Conservation (phyloP, 53 echinoderm and acorn worm species). For the Hippasteria phrygiana region DNA sequence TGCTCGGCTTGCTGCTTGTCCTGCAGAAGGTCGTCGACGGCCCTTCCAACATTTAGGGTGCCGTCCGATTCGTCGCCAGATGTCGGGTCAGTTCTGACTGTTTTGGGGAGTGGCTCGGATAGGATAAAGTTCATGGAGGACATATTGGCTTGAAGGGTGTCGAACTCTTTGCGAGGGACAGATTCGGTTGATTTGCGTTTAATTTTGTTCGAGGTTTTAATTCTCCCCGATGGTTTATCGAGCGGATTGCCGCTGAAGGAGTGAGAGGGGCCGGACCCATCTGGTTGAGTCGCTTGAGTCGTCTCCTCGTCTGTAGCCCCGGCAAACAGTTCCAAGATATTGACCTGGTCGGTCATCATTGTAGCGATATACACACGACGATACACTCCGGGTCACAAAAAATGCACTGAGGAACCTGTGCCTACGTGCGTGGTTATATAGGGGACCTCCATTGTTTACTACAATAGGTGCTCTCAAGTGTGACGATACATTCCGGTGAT, state of each 20-base stretch:
- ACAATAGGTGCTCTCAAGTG: too few relatives aligned
- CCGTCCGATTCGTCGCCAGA: not conserved
- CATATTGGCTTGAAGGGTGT: not conserved
- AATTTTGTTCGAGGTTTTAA: not conserved
- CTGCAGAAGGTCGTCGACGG: constrained; percentile 9
- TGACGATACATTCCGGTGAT: too few relatives aligned
- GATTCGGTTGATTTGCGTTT: not conserved
- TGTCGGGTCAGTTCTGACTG: not conserved
- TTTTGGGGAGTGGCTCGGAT: not conserved
- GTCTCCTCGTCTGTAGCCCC: not conserved
- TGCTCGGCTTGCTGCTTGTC: not conserved
- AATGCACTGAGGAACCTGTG: too few relatives aligned
- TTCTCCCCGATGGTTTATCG: not conserved
- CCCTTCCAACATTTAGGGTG: not conserved
- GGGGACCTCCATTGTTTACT: too few relatives aligned
- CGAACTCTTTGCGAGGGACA: not conserved
- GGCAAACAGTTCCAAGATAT: not conserved
- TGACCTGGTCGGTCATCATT: not conserved
- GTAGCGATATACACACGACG: too few relatives aligned
- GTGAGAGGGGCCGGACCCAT: not conserved
- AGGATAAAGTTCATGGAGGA: not conserved
- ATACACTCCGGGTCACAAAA: too few relatives aligned
- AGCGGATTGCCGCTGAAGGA: not conserved
- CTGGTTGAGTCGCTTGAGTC: not conserved
- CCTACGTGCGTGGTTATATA: too few relatives aligned